Percentiles rank a stretch among this genome's conserved stretches.
Conservation (phyloP, 2,113 vertebrate species). For the Peromyscus leucopus region DNA sequence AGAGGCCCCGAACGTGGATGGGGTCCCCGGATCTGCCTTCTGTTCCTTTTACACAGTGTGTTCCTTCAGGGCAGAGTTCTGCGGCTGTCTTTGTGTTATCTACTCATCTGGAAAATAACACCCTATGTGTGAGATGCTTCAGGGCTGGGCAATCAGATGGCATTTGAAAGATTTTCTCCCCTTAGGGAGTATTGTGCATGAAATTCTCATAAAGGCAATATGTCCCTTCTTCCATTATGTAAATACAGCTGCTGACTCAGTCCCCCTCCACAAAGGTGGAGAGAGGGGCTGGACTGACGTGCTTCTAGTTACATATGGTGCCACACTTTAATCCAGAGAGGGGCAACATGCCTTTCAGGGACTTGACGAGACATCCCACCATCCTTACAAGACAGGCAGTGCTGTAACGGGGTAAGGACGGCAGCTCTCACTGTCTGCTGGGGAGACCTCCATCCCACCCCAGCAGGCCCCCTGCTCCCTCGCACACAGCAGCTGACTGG, state of each 20-base stretch:
- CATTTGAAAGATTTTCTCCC: constrained; percentile 52
- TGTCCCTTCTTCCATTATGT: constrained; percentile 48
- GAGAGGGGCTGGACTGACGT: background rate
- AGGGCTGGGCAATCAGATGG: constrained; percentile 59
- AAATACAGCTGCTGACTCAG: constrained; percentile 35
- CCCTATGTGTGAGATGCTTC: constrained; percentile 29
- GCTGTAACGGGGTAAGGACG: background rate
- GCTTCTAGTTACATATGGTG: background rate
- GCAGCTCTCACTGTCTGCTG: background rate
- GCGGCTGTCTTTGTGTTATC: background rate
- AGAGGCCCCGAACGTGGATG: background rate
- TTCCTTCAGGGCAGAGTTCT: constrained; percentile 62
- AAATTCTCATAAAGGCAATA: constrained; percentile 63
- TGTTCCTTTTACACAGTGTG: background rate
- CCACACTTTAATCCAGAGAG: background rate
- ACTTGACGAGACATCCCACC: background rate
- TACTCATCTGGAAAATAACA: constrained; percentile 71
- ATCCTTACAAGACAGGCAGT: background rate
- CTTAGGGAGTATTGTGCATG: constrained; percentile 20
- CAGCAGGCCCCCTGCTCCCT: background rate
- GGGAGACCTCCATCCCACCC: background rate
- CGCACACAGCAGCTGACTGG: background rate
- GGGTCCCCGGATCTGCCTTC: background rate
- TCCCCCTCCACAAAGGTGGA: background rate
- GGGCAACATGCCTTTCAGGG: background rate